phyloP scores from a whole-genome alignment of 1,140 invertebrate species.

The Drosophila pseudoobscura region DNA sequence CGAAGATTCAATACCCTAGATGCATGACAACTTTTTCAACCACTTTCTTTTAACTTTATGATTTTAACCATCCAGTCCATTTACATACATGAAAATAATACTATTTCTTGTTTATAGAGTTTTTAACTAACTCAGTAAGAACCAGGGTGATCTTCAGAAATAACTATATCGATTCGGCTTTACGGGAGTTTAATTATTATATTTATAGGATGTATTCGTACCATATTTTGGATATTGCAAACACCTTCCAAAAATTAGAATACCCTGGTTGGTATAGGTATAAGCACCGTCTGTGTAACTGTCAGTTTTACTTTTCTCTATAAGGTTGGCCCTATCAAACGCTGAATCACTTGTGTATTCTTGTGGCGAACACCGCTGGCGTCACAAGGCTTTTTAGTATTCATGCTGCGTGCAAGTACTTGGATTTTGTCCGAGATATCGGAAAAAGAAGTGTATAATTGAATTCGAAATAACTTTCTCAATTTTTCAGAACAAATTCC shows the following conservation, averaged over 20 bases:
- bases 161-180: too few species aligned
- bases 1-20: slow-evolving; percentile 1
- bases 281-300: slow-evolving; percentile 24
- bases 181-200: too few species aligned
- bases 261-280: slow-evolving; percentile 34
- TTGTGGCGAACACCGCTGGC: slow-evolving; percentile 34
- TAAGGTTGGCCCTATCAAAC: slow-evolving; percentile 13
- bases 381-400: slow-evolving; percentile 44
- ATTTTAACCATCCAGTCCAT: too few species aligned
- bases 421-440: slow-evolving; percentile 36
- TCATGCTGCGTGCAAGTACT: slow-evolving; percentile 45
- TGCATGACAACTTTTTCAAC: not conserved
- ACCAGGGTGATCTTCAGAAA: too few species aligned
- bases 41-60: too few species aligned
- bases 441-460: slow-evolving; percentile 33
- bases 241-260: too few species aligned
- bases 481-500: slow-evolving; percentile 29
- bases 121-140: too few species aligned
- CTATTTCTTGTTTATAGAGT: too few species aligned
- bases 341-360: slow-evolving; percentile 58
- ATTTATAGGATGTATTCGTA: too few species aligned
- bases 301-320: slow-evolving; percentile 19
- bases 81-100: not conserved
- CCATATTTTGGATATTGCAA: too few species aligned
- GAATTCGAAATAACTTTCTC: slow-evolving; percentile 45